Evolutionary conservation across 2,797 vertebrate genomes (phyloP).

Genomic region (Yasuhikotakia modesta): DNA sequence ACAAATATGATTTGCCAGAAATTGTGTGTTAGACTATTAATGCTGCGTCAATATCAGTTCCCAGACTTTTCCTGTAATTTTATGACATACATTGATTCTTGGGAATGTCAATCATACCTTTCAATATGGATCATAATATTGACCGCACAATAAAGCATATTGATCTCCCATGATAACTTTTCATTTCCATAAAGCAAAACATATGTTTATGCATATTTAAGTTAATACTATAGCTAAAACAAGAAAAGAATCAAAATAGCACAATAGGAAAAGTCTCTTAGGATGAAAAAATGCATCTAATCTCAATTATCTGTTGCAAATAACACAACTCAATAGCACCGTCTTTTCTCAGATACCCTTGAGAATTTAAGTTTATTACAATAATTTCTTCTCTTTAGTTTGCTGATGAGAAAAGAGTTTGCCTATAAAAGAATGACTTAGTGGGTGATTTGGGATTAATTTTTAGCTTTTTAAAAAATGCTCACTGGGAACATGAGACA

Average conservation of each 20-base stretch:
- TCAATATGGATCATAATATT: too few relatives aligned
- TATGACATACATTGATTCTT: not conserved
- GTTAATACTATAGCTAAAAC: not conserved
- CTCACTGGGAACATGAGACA: not conserved
- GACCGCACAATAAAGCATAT: too few relatives aligned
- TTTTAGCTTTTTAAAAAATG: not conserved
- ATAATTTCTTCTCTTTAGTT: not conserved
- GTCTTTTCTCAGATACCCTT: not conserved
- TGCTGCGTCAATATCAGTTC: conserved; percentile 78
- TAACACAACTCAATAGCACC: not conserved
- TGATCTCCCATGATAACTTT: too few relatives aligned
- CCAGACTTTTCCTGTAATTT: conserved; percentile 60
- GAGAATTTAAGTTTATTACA: not conserved
- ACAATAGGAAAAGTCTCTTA: not conserved
- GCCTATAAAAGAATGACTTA: not conserved
- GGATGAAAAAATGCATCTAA: not conserved
- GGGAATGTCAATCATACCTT: too few relatives aligned
- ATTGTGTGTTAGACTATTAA: conserved; percentile 62
- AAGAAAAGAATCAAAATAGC: not conserved
- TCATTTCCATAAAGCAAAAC: not conserved
- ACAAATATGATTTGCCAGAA: not conserved
- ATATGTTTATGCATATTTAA: not conserved
- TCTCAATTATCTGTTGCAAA: not conserved
- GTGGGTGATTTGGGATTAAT: not conserved
- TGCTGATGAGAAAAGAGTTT: not conserved